Percentiles rank a stretch among this genome's conserved stretches.
phyloP scores from a whole-genome alignment of 2,888 invertebrate species.

The Pterobdella sp. region DNA sequence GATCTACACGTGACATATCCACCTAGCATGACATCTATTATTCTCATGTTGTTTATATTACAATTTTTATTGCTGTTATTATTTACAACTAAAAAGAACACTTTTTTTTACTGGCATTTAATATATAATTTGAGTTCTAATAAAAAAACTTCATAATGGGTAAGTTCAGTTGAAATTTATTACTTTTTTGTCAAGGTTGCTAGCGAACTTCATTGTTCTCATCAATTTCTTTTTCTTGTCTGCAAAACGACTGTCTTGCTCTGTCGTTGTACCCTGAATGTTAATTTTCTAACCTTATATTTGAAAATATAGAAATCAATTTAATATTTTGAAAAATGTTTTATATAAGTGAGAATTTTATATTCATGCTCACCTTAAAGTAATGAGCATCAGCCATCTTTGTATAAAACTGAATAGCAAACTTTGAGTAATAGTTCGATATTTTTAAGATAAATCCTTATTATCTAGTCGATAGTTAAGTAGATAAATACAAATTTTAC shows the following conservation, averaged over 20 bases:
- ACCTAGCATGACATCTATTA: constrained; percentile 59
- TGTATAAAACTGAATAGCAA: not conserved
- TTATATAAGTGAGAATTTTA: not conserved
- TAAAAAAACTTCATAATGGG: not conserved
- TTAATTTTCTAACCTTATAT: not conserved
- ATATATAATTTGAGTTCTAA: not conserved
- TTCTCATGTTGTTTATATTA: not conserved
- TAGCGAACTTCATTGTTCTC: constrained; percentile 96
- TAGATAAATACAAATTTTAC: not conserved
- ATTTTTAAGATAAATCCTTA: not conserved
- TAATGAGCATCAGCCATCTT: constrained; percentile 53
- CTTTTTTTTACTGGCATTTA: too few relatives aligned
- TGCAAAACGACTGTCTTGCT: constrained; percentile 97
- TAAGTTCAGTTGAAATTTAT: constrained; percentile 2
- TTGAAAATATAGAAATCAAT: not conserved
- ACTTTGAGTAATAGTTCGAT: not conserved
- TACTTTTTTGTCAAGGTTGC: constrained; percentile 85
- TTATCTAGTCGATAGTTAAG: not conserved
- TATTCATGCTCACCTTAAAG: constrained; percentile 47
- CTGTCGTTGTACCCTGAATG: constrained; percentile 85
- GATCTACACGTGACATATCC: constrained; percentile 94
- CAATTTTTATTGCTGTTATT: not conserved
- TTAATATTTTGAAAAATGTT: not conserved
- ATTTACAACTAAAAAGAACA: too few relatives aligned
- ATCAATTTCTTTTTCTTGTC: constrained; percentile 98